Percentiles rank a stretch among this genome's conserved stretches.
Evolutionary conservation across 2,113 vertebrate species (phyloP).

Genomic region (Philantomba maxwellii): DNA sequence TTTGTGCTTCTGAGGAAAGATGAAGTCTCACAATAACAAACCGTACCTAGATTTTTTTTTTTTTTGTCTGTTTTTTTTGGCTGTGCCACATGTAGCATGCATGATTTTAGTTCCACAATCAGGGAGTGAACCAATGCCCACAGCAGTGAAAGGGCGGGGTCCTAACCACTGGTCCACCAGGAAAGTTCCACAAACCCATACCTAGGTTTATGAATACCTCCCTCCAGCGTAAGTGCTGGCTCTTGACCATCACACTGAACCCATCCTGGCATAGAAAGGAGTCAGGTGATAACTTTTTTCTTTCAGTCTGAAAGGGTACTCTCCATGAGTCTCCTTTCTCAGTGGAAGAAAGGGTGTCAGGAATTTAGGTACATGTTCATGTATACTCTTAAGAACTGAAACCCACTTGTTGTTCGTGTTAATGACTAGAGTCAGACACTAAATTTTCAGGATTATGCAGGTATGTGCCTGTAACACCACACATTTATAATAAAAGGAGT

Average conservation of each 20-base stretch:
- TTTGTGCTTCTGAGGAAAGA: background rate
- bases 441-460: background rate
- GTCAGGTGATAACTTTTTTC: background rate
- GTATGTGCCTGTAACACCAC: background rate
- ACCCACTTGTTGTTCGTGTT: background rate
- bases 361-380: background rate
- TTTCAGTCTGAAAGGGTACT: background rate
- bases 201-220: background rate
- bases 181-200: background rate
- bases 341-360: background rate
- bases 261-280: background rate
- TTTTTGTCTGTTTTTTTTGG: background rate
- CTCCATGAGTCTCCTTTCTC: background rate
- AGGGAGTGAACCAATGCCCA: background rate
- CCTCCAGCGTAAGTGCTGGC: no score
- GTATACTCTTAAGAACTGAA: background rate
- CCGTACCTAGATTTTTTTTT: background rate
- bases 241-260: background rate
- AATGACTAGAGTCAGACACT: no score
- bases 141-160: background rate
- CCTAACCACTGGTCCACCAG: background rate
- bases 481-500: background rate
- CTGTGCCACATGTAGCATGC: background rate
- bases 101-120: background rate
- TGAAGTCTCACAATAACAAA: background rate